Base-by-base conservation (phyloP, 2,888 invertebrate genomes). In the Tetrapedia diversipes region DNA sequence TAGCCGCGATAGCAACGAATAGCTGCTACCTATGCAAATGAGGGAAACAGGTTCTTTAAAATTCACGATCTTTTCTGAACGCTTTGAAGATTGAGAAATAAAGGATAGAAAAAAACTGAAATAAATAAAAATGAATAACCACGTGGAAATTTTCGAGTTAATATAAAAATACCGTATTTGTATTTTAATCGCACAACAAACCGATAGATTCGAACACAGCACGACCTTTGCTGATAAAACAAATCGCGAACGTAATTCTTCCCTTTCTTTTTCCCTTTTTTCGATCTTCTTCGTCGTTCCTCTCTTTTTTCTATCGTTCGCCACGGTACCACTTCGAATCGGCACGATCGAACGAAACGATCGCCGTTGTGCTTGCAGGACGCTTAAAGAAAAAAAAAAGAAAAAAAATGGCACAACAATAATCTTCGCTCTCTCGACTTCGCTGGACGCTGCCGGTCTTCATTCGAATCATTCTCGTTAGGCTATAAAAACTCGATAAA, bases 151-250 rank as follows among this genome's bases (percentile, higher is more conserved):
- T 43, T 45, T 57, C 22, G 7, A 56, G 16, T 54, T n/a, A 49
- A 63, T 54, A 54, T 64, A 59, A 37, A 71, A 66, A n/a, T 66
- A 56, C n/a, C 34, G 71, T 61, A n/a, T 77, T 71, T 64, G 59
- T 66, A 79, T 75, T 49, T 80, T 47, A 60, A 70, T 75, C 47
- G 73, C 80, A 64, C 68, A 73, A 77, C 53, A 65, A 53, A 67
- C 82, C 53, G 16, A 47, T 14, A 19, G 43, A 41, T 54, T 41
- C 53, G 59, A 56, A 45, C 14, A 27, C 32, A 47, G 57, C 53
- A 45, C 71, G 66, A 64, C 7, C 34, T 74, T 61, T 29, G n/a
- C 29, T 47, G 37, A 57, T 56, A 24, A 22, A 37, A n/a, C 24
- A 54, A 53, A 11, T 56, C 65, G 37, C 24, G 14, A 27, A 29